Conservation (phyloP, 2,113 vertebrate genomes). For the Centropristis striata region DNA sequence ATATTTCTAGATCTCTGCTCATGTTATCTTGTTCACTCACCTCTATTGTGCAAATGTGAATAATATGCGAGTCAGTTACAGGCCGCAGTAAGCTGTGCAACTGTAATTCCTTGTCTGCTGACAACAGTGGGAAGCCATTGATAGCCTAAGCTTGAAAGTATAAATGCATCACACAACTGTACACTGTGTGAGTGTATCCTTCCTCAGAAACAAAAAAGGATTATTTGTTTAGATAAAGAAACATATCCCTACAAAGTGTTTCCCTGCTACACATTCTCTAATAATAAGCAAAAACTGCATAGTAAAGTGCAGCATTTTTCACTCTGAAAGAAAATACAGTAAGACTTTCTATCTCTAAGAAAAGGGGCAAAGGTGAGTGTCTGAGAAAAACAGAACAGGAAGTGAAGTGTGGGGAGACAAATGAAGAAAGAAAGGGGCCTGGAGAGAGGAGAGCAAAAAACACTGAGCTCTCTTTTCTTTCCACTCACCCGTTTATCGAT, state of each 20-base stretch:
- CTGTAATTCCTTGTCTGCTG: slow-evolving; percentile 17
- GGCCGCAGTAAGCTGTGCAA: not conserved
- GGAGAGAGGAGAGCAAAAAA: slow-evolving; percentile 29
- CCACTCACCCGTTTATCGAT: slow-evolving; percentile 99
- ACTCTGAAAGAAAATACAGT: not conserved
- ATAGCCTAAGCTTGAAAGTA: not conserved
- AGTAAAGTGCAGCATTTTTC: not conserved
- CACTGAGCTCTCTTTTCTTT: slow-evolving; percentile 47
- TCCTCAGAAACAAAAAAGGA: no score
- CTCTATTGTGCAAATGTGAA: slow-evolving; percentile 15
- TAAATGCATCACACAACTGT: not conserved
- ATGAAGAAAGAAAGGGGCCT: slow-evolving; percentile 35
- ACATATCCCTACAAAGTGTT: not conserved
- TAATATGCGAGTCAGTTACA: slow-evolving; percentile 7
- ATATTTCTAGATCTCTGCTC: slow-evolving; percentile 16
- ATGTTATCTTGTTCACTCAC: not conserved
- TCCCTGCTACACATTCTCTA: not conserved
- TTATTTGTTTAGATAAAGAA: no score
- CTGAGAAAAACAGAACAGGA: slow-evolving; percentile 32
- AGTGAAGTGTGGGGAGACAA: slow-evolving; percentile 16
- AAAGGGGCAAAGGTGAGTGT: not conserved
- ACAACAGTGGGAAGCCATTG: slow-evolving; percentile 5
- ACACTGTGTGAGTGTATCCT: not conserved
- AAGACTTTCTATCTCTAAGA: not conserved
- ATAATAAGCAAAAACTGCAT: not conserved